Conservation (phyloP, 2,888 invertebrate species). For the Idaea aversata region DNA sequence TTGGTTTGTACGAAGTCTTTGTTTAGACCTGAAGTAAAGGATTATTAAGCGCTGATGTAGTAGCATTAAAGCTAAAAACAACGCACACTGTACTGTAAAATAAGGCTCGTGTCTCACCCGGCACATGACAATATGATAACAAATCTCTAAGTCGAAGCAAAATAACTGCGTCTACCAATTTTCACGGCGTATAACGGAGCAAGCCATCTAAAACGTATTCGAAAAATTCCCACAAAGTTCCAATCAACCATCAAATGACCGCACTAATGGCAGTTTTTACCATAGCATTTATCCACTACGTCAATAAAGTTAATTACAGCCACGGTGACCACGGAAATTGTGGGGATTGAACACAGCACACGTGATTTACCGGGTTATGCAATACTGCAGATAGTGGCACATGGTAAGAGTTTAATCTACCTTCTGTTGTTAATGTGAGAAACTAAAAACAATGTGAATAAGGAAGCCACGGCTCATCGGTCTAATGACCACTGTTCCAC, state of each 20-base stretch:
- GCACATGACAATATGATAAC: background rate
- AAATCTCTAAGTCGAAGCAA: background rate
- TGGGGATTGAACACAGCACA: background rate
- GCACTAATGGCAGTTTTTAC: background rate
- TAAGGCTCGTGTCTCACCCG: background rate
- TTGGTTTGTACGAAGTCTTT: constrained; percentile 5
- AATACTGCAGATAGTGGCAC: constrained; percentile 15
- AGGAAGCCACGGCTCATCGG: constrained; percentile 69
- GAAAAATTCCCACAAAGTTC: constrained; percentile 1
- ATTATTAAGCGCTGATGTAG: background rate
- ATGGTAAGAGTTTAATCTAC: constrained; percentile 33
- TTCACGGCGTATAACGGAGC: background rate
- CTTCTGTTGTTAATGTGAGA: constrained; percentile 58
- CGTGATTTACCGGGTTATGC: constrained; percentile 17
- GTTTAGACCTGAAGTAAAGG: background rate
- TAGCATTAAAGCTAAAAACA: background rate
- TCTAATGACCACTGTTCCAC: constrained; percentile 57
- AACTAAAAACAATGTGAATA: constrained; percentile 58
- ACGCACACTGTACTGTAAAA: background rate
- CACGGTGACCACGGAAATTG: background rate
- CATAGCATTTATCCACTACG: background rate
- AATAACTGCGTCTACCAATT: background rate
- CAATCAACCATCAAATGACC: background rate
- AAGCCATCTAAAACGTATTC: background rate
- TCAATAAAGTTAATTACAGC: background rate